Base-by-base conservation (phyloP, 2,888 invertebrate species). In the Electrophaes corylata region DNA sequence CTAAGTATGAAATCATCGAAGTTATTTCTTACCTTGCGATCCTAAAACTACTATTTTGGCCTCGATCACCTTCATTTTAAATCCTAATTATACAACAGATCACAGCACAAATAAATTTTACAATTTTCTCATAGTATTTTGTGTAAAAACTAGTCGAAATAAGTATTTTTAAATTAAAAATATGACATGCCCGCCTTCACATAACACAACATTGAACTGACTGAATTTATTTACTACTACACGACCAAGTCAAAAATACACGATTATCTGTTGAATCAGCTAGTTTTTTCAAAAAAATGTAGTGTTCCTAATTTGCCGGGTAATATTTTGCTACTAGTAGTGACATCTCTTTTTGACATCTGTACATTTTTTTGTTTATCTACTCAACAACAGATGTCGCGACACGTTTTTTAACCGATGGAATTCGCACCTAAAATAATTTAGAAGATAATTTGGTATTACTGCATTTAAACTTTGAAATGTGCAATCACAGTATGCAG, bases 41-140 rank as follows among this genome's bases (percentile, higher is more conserved):
- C 97, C 97, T 58, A 97, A 92, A 66, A 97, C 95, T 48, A 97
- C 97, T 49, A 97, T 95, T 94, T 97, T 97, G 60, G 95, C 97
- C 82, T 96, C 95, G 65, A 96, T 92, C 63, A 94, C 94, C 83
- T 94, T 95, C 96, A 96, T 96, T 80, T 79, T 84, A 57, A 43
- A 70, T 63, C 70, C 63, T 64, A 58, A 45, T 61, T 68, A 61
- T 58, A 67, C 64, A 49, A 33, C 20, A 61, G 57, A 50, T 58
- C 57, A 53, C 44, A 56, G 35, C 57, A 55, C 58, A 48, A 54
- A 18, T 33, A 39, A 39, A 41, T 61, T 33, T 41, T 51, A 41
- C 43, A 47, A 50, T 37, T 62, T 70, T 57, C 64, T 72, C 75
- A 75, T 73, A 56, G 29, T 67, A 63, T 70, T 65, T 31, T 50